These are phyloP conservation scores for Dyspetes luteomarginatus DNA, from an alignment of 2,888 invertebrate genomes.

Conservation along the genomic window DNA sequence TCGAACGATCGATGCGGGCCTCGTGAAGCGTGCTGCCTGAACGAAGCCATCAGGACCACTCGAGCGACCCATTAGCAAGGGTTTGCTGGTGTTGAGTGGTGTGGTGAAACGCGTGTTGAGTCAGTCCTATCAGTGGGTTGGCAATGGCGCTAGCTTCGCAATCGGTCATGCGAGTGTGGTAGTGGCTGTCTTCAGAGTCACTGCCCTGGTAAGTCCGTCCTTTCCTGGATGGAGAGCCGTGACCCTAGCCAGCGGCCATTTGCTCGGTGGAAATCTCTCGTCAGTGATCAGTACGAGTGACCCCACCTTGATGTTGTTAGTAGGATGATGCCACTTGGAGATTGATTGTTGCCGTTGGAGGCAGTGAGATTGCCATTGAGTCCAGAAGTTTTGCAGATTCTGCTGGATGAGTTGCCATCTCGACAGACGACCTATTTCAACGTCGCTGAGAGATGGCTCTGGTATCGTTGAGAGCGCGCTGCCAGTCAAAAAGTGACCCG, in stretches of 20 bases:
- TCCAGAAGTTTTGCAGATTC: constrained; percentile 6
- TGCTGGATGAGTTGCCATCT: constrained; percentile 67
- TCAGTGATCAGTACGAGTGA: constrained; percentile 4
- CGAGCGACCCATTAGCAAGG: constrained; percentile 5
- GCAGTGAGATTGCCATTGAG: not conserved
- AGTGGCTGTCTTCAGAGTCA: not conserved
- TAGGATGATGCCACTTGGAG: constrained; percentile 34
- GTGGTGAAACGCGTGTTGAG: not conserved
- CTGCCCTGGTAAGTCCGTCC: not conserved
- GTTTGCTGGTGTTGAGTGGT: not conserved
- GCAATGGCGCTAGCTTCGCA: constrained; percentile 6
- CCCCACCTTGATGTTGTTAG: constrained; percentile 1
- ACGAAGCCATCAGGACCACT: too few relatives aligned
- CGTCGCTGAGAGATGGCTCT: constrained; percentile 63
- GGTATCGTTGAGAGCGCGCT: constrained; percentile 66
- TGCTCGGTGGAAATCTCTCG: not conserved
- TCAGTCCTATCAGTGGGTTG: not conserved
- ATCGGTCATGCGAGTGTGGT: not conserved
- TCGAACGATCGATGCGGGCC: too few relatives aligned
- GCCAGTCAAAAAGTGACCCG: constrained; percentile 74
- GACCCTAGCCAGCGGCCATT: not conserved
- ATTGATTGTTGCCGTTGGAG: not conserved
- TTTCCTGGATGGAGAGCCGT: not conserved
- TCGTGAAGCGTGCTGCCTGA: too few relatives aligned
- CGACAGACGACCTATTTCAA: constrained; percentile 45